Conservation (phyloP, 2,888 invertebrate species). For the Thysanoteuthis rhombus region DNA sequence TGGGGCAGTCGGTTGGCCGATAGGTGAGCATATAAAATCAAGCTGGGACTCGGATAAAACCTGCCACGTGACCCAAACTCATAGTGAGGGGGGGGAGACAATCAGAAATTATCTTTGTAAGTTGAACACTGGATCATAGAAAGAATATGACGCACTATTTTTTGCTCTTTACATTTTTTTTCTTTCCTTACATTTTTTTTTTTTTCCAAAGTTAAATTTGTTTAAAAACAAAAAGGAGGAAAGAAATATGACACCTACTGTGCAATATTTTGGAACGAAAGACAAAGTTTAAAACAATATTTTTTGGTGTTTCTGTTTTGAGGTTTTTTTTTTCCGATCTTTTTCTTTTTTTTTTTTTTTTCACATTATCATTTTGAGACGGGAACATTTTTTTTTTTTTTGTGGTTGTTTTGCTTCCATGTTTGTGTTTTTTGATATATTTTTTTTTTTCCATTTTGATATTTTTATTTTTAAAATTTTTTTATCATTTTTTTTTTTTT, state of each 20-base stretch:
- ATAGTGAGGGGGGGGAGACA: not conserved
- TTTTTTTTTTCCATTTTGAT: not conserved
- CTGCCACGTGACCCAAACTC: not conserved
- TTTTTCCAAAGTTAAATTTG: not conserved
- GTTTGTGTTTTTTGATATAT: not conserved
- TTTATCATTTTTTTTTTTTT: no score
- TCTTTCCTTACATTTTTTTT: not conserved
- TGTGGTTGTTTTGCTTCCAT: not conserved
- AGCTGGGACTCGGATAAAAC: not conserved
- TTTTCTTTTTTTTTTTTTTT: not conserved
- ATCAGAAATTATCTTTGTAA: not conserved
- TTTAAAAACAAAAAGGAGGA: not conserved
- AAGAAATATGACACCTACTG: not conserved
- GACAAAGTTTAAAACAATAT: not conserved
- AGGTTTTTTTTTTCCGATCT: not conserved
- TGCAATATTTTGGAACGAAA: not conserved
- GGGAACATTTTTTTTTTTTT: not conserved
- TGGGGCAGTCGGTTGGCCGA: not conserved
- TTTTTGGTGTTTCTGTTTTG: not conserved
- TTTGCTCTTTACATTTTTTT: not conserved
- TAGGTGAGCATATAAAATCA: slow-evolving; percentile 12
- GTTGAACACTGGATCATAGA: not conserved
- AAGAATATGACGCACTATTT: not conserved
- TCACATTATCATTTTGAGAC: not conserved
- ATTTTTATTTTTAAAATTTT: no score